Base-by-base conservation (phyloP, 1,140 invertebrate species). In the Drosophila sulfurigaster region DNA sequence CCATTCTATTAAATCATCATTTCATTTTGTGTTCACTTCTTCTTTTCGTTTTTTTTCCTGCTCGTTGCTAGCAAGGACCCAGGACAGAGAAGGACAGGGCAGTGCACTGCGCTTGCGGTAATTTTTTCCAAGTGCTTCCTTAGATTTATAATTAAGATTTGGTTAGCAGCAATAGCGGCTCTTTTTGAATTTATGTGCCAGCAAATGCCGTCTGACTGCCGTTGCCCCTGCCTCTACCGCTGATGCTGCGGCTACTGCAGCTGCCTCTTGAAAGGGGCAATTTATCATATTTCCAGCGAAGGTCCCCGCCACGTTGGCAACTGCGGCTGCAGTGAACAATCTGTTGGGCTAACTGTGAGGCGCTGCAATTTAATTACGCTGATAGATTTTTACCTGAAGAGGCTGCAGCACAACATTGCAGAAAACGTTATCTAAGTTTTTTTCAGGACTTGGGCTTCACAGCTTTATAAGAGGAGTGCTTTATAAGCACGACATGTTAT, bases 91-190 rank as follows among this genome's bases (percentile, higher is more conserved):
- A 25, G 2, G 41, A 10, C 35, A 57, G 69, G 16, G 52, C 73
- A 49, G 70, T 57, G 60, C 83, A 82, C 68, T 88, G 80, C 79
- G 77, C 83, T 82, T 80, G 76, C 70, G 76, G 80, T 83, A 80
- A 88, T 80, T 81, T 74, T 78, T 77, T 85, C 69, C 81, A 89
- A 89, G 85, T 89, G 86, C 87, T 90, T 91, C 87, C 87, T 91
- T 91, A 91, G 87, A 90, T 90, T 90, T 90, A 90, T 90, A 90
- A 90, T 90, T 90, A 90, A 90, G 87, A 90, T 90, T 90, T 86
- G 87, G 87, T 86, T 82, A 82, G 87, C 79, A 86, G 82, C 81
- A 78, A 90, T 82, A 81, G 79, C 77, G 74, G 77, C 69, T 67
- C 73, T 78, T 75, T 75, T 69, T 79, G 60, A 79, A 79, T 79